Percentiles rank a stretch among this genome's conserved stretches.
Evolutionary conservation across 2,797 vertebrate genomes (phyloP).

Genomic region (Sebastes elongatus): DNA sequence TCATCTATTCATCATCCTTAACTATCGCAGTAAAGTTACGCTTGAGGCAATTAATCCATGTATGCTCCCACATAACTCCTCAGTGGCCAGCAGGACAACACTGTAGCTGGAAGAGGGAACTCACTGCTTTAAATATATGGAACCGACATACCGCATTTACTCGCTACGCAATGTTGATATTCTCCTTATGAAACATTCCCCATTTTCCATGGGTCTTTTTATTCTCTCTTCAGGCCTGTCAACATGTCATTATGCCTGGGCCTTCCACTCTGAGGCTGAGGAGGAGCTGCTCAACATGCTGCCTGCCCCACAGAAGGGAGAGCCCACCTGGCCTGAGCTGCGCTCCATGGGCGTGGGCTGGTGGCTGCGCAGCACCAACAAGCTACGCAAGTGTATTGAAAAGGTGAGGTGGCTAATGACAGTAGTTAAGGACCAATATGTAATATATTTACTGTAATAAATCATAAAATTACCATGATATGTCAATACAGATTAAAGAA

Average conservation of each 20-base stretch:
- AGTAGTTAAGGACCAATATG: background rate
- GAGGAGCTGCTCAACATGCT: conserved; percentile 95
- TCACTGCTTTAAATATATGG: background rate
- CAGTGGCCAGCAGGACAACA: background rate
- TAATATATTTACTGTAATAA: no score
- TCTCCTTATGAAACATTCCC: background rate
- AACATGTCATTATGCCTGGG: conserved; percentile 96
- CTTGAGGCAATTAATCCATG: background rate
- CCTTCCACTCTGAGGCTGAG: conserved; percentile 97
- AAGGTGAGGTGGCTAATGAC: conserved; percentile 82
- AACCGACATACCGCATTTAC: background rate
- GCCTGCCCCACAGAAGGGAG: conserved; percentile 91
- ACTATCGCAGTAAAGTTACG: conserved; percentile 12
- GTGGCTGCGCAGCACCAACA: conserved; percentile 95
- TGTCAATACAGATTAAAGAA: no score
- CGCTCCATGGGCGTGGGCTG: conserved; percentile 96
- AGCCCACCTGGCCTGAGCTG: conserved; percentile 93
- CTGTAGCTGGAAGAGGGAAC: background rate
- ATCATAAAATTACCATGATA: no score
- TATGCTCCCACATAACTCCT: background rate
- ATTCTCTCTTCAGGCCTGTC: conserved; percentile 85
- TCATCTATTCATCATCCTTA: conserved; percentile 19
- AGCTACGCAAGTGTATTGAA: conserved; percentile 93
- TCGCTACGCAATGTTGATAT: background rate
- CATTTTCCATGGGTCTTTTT: background rate